Conservation (phyloP, 2,113 vertebrate species). For the Anoplopoma fimbria region DNA sequence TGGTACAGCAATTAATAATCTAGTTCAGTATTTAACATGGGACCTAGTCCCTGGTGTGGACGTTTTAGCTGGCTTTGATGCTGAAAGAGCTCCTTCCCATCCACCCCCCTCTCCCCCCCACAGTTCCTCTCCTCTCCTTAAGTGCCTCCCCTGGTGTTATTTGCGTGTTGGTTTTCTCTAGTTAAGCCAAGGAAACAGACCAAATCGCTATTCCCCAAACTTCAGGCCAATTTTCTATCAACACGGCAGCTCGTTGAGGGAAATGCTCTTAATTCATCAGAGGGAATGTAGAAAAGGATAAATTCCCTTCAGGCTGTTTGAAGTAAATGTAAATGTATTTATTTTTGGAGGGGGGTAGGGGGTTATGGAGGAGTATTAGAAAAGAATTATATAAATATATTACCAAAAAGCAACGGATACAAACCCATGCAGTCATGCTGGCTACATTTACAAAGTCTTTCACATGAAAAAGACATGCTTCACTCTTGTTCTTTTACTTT, state of each 20-base stretch:
- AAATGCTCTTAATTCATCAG: conserved; percentile 76
- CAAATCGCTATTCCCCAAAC: conserved; percentile 83
- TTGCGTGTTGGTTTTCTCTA: conserved; percentile 81
- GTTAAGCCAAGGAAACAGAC: conserved; percentile 80
- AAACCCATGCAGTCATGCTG: not conserved
- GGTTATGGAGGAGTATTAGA: not conserved
- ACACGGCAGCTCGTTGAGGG: conserved; percentile 59
- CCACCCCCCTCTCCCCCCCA: conserved; percentile 14
- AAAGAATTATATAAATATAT: not conserved
- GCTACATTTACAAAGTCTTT: not conserved
- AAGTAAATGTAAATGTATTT: conserved; percentile 77
- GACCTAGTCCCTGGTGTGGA: conserved; percentile 77
- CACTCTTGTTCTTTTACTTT: not conserved
- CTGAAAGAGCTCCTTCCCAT: conserved; percentile 65
- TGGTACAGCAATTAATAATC: conserved; percentile 84
- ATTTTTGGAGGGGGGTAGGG: conserved; percentile 48
- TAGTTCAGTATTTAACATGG: conserved; percentile 84
- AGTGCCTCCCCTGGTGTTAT: conserved; percentile 82
- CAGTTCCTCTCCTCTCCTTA: conserved; percentile 65
- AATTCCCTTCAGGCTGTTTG: conserved; percentile 72
- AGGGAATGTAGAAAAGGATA: conserved; percentile 62
- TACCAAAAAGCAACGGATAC: not conserved
- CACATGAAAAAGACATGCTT: not conserved
- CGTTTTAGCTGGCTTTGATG: conserved; percentile 84
- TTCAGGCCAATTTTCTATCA: conserved; percentile 79